phyloP scores from a whole-genome alignment of 2,113 vertebrate species.

The Empidonax alnorum region DNA sequence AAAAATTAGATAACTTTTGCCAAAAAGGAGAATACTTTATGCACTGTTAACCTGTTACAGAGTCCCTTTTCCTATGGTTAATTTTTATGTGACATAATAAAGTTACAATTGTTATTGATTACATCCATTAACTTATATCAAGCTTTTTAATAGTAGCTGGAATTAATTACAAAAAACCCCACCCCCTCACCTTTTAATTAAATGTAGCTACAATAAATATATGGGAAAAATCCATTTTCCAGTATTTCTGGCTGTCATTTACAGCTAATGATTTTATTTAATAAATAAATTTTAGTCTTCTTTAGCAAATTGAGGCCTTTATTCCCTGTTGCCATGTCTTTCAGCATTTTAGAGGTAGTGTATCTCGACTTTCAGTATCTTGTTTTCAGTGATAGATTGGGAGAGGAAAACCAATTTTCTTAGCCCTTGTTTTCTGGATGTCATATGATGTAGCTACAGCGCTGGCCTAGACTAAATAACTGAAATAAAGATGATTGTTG shows the following conservation, averaged over 20 bases:
- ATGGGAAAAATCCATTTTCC: neutral
- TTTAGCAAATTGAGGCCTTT: neutral
- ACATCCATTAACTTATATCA: neutral
- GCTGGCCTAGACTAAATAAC: neutral
- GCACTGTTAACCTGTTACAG: neutral
- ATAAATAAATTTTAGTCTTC: neutral
- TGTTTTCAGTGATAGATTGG: neutral
- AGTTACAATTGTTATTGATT: neutral
- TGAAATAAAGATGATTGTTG: neutral
- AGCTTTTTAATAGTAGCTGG: neutral
- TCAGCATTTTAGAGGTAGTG: neutral
- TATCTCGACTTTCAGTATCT: neutral
- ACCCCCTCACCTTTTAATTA: neutral
- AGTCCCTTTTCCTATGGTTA: neutral
- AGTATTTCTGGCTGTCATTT: fast-evolving
- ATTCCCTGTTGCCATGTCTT: neutral
- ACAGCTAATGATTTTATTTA: neutral
- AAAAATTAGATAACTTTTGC: neutral
- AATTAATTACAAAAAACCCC: neutral
- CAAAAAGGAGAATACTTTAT: neutral
- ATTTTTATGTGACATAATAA: neutral
- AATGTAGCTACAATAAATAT: neutral
- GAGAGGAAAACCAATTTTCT: neutral
- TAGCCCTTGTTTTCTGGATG: neutral
- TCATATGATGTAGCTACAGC: neutral